Percentiles rank a stretch among this genome's conserved stretches.
phyloP scores from a whole-genome alignment of 2,797 vertebrate genomes.

The Valencia hispanica region DNA sequence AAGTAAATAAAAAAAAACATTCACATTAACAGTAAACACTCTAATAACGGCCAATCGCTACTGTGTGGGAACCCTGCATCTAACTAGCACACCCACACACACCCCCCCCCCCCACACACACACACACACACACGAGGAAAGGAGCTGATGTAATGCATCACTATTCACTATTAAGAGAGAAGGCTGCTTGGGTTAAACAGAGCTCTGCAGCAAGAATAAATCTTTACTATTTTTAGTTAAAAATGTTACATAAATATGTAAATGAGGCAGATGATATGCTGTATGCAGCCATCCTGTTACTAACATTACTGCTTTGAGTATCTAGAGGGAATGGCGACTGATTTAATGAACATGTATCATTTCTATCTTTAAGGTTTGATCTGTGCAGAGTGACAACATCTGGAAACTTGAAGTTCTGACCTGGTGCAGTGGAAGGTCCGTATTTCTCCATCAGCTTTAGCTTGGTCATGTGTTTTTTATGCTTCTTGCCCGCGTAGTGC shows the following conservation, averaged over 20 bases:
- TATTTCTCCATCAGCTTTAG: constrained; percentile 94
- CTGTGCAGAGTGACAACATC: no score
- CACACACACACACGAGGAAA: neutral
- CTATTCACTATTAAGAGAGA: neutral
- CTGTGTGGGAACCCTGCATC: no score
- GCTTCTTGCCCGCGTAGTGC: constrained; percentile 96
- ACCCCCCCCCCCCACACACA: no score
- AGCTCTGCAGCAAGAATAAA: neutral
- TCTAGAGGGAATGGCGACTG: neutral
- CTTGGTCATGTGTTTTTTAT: constrained; percentile 94
- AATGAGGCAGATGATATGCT: neutral
- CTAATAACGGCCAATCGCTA: no score
- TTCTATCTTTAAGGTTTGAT: no score
- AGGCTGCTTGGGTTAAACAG: neutral
- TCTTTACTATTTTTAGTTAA: neutral
- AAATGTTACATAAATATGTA: neutral
- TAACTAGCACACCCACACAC: no score
- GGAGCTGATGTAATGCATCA: neutral
- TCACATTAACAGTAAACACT: no score
- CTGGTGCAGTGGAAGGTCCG: constrained; percentile 80
- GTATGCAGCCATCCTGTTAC: neutral
- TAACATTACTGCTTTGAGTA: neutral
- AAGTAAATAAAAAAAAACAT: no score
- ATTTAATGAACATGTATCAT: neutral
- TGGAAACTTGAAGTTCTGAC: constrained; percentile 47